Percentiles rank a stretch among this genome's conserved stretches.
These are phyloP conservation scores for Sympetrum striolatum DNA, from an alignment of 2,888 invertebrate species.

Conservation along the genomic window DNA sequence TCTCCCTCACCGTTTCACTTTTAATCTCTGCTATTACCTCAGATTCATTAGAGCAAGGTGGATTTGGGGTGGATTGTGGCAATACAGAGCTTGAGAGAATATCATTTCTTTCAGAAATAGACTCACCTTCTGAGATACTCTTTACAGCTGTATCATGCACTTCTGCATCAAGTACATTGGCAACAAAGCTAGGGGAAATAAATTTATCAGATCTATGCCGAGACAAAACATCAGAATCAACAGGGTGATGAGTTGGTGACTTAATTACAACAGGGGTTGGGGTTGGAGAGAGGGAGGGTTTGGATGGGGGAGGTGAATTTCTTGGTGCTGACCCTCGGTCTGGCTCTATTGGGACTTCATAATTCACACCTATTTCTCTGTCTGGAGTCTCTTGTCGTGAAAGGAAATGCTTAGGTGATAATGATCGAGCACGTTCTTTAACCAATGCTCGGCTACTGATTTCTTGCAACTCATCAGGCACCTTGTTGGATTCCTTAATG, in stretches of 20 bases:
- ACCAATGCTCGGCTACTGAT: slow-evolving; percentile 48
- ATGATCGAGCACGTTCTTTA: slow-evolving; percentile 45
- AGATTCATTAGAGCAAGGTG: slow-evolving; percentile 49
- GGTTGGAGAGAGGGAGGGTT: slow-evolving; percentile 19
- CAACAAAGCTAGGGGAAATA: slow-evolving; percentile 69
- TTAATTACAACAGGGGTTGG: slow-evolving; percentile 15
- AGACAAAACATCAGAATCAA: slow-evolving; percentile 47
- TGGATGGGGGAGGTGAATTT: background rate
- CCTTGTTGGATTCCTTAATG: background rate
- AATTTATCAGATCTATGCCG: slow-evolving; percentile 68
- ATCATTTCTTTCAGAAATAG: slow-evolving; percentile 35
- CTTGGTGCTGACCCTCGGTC: background rate
- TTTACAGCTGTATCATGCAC: slow-evolving; percentile 82
- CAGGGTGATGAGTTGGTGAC: slow-evolving; percentile 49
- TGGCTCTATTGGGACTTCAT: background rate
- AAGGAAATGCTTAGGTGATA: slow-evolving; percentile 43
- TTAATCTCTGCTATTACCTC: slow-evolving; percentile 54
- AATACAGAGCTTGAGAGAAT: background rate
- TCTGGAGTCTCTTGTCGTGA: slow-evolving; percentile 46
- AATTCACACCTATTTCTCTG: background rate
- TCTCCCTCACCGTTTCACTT: background rate
- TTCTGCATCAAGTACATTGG: slow-evolving; percentile 68
- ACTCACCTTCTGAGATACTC: slow-evolving; percentile 67
- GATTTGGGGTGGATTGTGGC: background rate
- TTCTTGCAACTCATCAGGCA: slow-evolving; percentile 35